phyloP scores from a whole-genome alignment of 2,888 invertebrate genomes.

The Lobophora halterata region DNA sequence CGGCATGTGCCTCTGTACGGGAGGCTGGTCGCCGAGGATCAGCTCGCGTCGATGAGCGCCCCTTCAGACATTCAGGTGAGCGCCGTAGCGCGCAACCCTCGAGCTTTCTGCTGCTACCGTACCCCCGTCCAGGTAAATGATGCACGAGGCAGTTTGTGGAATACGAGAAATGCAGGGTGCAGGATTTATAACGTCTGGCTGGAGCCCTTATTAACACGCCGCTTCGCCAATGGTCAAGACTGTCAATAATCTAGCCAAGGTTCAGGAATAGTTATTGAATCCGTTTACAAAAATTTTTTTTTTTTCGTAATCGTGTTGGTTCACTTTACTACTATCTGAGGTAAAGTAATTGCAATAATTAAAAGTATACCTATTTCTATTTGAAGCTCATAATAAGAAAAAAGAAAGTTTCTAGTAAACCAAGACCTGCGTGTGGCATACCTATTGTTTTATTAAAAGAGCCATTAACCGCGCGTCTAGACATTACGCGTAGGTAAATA shows the following conservation, averaged over 20 bases:
- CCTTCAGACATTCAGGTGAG: slow-evolving; percentile 84
- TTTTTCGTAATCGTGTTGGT: too few relatives aligned
- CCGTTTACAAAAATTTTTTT: too few relatives aligned
- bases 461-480: slow-evolving; percentile 58
- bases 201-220: slow-evolving; percentile 15
- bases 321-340: too few relatives aligned
- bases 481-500: slow-evolving; percentile 65
- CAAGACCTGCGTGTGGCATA: slow-evolving; percentile 40
- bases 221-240: slow-evolving; percentile 9
- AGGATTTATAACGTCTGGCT: too few relatives aligned
- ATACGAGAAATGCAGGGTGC: slow-evolving; percentile 19
- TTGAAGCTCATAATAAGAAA: slow-evolving; percentile 1
- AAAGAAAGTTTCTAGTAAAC: slow-evolving; percentile 35
- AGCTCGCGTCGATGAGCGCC: slow-evolving; percentile 83
- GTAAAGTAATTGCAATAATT: too few relatives aligned
- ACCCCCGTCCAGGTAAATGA: slow-evolving; percentile 75
- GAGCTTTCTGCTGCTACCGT: slow-evolving; percentile 78
- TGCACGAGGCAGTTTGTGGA: slow-evolving; percentile 74
- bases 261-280: background rate
- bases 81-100: slow-evolving; percentile 75
- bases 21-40: slow-evolving; percentile 94
- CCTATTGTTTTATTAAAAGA: slow-evolving; percentile 58
- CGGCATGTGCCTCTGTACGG: slow-evolving; percentile 93
- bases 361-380: too few relatives aligned
- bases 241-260: slow-evolving; percentile 7